Base-by-base conservation (phyloP, 2,113 vertebrate genomes). In the Sphaerodactylus townsendi region DNA sequence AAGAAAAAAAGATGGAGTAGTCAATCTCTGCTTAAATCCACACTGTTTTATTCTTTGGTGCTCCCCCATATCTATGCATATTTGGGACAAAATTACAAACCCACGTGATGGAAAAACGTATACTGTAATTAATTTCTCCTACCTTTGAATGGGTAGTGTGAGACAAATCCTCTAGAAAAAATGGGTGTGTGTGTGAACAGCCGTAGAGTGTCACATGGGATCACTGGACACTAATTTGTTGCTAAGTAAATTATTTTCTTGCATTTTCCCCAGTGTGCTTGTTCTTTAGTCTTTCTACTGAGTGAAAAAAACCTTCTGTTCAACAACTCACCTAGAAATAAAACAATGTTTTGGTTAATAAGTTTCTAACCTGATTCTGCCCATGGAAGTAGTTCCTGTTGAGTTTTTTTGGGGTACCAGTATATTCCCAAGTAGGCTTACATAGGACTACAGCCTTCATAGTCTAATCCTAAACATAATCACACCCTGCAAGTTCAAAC, bases 331-430 rank as follows among this genome's bases (percentile, higher is more conserved):
- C n/a, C 21, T 44, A 46, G 39, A 74, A 59, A 14, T 44, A n/a
- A 71, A 81, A 81, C 70, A 81, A 23, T 81, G 39, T 48, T 77
- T 84, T 19, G 30, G 72, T 77, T 84, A 84, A 84, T 69, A 69
- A 39, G 59, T 59, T 21, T 56, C n/a, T 11, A 84, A 48, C 64
- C 35, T 77, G 46, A 35, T 19, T 15, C n/a, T 72, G 9, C 25
- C 10, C 33, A 59, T 76, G 28, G 50, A 78, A 35, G 30, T 53
- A 84, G 70, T 17, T 78, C 37, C 44, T 28, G 13, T 35, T 19
- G 37, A 10, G 10, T 9, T 17, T 73, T n/a, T n/a, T n/a, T n/a
- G n/a, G n/a, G n/a, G n/a, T n/a, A n/a, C n/a, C n/a, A n/a, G n/a
- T n/a, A n/a, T n/a, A 76, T 76, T 53, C 6, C 41, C 30, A 65